A percentile compares a stretch with the other conserved stretches of the same genome.
Evolutionary conservation across 2,797 vertebrate species (phyloP).

Genomic region (Bradypus variegatus): DNA sequence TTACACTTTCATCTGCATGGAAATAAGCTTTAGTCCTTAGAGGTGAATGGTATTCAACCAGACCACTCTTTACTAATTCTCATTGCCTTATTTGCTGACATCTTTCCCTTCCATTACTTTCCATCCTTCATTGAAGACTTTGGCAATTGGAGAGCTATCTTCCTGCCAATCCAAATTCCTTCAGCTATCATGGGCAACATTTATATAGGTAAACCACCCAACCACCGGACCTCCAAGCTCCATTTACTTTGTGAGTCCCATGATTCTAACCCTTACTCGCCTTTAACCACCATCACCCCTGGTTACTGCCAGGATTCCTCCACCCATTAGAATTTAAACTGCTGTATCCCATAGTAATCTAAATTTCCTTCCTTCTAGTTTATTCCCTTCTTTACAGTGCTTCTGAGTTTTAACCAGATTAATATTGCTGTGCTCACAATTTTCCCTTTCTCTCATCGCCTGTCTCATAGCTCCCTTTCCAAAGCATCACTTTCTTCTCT

Average conservation of each 20-base stretch:
- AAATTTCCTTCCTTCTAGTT: not conserved
- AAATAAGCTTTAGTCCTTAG: not conserved
- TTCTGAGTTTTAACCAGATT: not conserved
- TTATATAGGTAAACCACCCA: not conserved
- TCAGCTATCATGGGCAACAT: not conserved
- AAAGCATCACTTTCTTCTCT: not conserved
- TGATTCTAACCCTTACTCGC: not conserved
- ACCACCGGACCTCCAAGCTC: not conserved
- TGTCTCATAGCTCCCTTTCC: not conserved
- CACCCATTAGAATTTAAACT: not conserved
- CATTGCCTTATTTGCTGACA: conserved; percentile 9
- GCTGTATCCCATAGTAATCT: not conserved
- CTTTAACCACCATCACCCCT: not conserved
- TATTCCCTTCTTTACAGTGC: not conserved
- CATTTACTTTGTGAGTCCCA: not conserved
- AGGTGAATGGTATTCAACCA: not conserved
- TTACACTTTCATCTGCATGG: not conserved
- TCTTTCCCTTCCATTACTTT: not conserved
- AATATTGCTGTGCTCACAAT: not conserved
- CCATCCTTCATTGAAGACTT: not conserved
- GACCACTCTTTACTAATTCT: not conserved
- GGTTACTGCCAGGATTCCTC: not conserved
- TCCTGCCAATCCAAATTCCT: conserved; percentile 7
- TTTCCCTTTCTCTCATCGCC: not conserved
- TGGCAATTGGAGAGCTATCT: not conserved